Evolutionary conservation across 2,113 vertebrate genomes (phyloP), one percentile per base, ranked within the genome.

Genomic region (Struthidea cinerea): DNA sequence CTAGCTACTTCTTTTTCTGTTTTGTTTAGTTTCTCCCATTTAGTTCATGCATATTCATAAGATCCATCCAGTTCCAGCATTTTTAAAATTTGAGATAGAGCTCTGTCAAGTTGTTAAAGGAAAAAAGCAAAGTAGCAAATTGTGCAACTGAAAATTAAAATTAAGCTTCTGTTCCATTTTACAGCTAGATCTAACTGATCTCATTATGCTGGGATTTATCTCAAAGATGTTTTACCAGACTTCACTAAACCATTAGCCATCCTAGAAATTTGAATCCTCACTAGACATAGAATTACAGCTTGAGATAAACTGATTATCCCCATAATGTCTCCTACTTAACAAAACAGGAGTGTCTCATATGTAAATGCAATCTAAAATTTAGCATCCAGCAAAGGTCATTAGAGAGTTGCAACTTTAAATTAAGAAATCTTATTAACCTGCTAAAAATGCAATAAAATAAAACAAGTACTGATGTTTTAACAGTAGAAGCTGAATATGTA

Each of bases 251-350:
- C 79, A 96, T 96, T 81, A 95, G 28, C 76, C 60, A 81, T 88
- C 71, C 93, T n/a, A 78, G 79, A 96, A 95, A 97, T 97, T 93
- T 97, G 96, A 97, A 97, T 97, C 93, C 49, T 89, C 71, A 60
- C 92, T 97, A 96, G 96, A 97, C 94, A 73, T 75, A 92, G 79
- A 95, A 94, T 97, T 96, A 96, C 42, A 84, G n/a, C 88, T 89
- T 88, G 90, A 95, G 96, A 96, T 96, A 94, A 96, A 97, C 93
- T 89, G 88, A 94, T 97, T 97, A 95, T 90, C 52, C 68, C 79
- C 41, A 74, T 95, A 96, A 70, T 81, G 88, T 87, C 88, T 96
- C 64, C 93, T 95, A 69, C 88, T 96, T 89, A 92, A 93, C 79
- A 94, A 95, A 95, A 90, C 52, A 96, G 82, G 75, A 92, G 41